Evolutionary conservation across 1,140 invertebrate genomes (phyloP).

Genomic region (Akabosia matsudoensis): DNA sequence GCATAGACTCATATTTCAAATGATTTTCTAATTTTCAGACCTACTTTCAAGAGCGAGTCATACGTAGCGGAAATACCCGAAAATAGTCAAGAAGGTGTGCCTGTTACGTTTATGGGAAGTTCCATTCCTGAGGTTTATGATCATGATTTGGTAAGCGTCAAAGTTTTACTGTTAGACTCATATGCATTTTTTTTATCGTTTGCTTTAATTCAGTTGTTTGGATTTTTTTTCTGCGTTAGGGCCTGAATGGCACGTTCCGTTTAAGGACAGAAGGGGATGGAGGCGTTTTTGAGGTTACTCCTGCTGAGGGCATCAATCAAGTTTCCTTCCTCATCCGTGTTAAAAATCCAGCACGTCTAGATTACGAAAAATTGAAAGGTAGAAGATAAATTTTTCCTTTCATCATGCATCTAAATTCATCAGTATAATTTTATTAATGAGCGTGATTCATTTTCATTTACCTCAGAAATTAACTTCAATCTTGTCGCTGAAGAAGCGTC

Average conservation of each 20-base stretch:
- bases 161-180: not conserved
- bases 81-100: slow-evolving; percentile 85
- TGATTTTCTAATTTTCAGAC: slow-evolving; percentile 53
- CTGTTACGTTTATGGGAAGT: slow-evolving; percentile 62
- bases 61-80: slow-evolving; percentile 89
- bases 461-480: slow-evolving; percentile 68
- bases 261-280: slow-evolving; percentile 74
- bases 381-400: slow-evolving; percentile 36
- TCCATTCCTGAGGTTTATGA: slow-evolving; percentile 83
- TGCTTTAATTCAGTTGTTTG: too few relatives aligned
- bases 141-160: slow-evolving; percentile 72
- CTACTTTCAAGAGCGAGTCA: slow-evolving; percentile 69
- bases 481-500: slow-evolving; percentile 73
- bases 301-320: slow-evolving; percentile 82
- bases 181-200: not conserved
- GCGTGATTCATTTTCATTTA: slow-evolving; percentile 16
- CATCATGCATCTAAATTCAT: not conserved
- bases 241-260: slow-evolving; percentile 86
- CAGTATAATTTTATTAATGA: slow-evolving; percentile 1
- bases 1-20: too few relatives aligned
- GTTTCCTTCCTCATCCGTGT: slow-evolving; percentile 87
- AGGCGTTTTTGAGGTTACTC: slow-evolving; percentile 84
- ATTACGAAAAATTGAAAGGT: slow-evolving; percentile 74
- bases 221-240: slow-evolving; percentile 60
- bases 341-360: slow-evolving; percentile 74